Percentiles rank a stretch among this genome's conserved stretches.
phyloP scores from a whole-genome alignment of 2,113 vertebrate species.

The rabbit (Oryctolagus cuniculus) region DNA sequence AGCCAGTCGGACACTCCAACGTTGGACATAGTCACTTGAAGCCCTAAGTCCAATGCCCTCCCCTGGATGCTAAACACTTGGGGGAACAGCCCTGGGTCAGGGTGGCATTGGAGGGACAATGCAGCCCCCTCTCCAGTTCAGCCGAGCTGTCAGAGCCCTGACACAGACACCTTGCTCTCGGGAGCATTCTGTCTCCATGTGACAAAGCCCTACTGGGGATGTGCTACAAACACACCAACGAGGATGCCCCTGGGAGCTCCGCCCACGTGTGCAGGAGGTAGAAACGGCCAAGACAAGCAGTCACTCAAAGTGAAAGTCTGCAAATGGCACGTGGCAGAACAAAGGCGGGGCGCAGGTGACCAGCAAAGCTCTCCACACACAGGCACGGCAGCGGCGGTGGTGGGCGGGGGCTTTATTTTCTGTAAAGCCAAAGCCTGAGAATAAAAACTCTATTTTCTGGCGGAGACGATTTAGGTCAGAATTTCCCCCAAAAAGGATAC shows the following conservation, averaged over 20 bases:
- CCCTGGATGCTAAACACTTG: not conserved
- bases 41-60: no score
- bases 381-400: not conserved
- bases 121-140: not conserved
- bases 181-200: rapidly evolving
- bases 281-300: not conserved
- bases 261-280: not conserved
- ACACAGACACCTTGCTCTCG: not conserved
- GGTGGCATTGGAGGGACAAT: no score
- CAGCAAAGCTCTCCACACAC: not conserved
- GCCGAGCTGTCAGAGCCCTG: not conserved
- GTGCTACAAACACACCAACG: not conserved
- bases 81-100: not conserved
- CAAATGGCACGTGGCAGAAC: not conserved
- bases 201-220: not conserved
- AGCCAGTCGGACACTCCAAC: no score
- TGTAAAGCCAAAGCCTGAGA: slow-evolving; percentile 35
- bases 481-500: not conserved
- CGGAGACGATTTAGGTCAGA: slow-evolving; percentile 41
- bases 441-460: not conserved
- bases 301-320: not conserved
- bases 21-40: no score
- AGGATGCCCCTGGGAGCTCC: not conserved
- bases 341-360: not conserved
- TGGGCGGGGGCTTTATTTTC: not conserved